Evolutionary conservation across 2,113 vertebrate species (phyloP), one percentile per base, ranked within the genome.

Genomic region (Acanthochromis polyacanthus): DNA sequence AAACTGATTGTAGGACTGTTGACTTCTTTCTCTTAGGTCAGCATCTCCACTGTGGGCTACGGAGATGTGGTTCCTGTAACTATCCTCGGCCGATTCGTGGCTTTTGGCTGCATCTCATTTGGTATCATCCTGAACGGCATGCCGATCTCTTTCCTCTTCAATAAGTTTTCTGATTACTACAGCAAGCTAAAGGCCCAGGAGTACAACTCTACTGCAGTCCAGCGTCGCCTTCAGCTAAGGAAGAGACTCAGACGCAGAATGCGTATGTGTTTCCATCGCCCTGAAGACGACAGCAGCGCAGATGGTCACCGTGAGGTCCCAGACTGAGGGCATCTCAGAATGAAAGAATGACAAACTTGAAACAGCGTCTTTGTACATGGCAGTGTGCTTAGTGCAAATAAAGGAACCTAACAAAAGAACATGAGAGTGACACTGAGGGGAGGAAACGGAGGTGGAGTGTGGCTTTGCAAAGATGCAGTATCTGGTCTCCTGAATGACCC

Each of bases 121-220:
- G 96, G 96, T 32, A 97, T 97, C 89, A 96, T 97, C 79, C 93
- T 96, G 30, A 97, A 97, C 0, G 96, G 96, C 56, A 95, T 97
- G 96, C 96, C 96, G 16, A 97, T 94, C 67, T 93, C 92, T 17
- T 85, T 96, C 60, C 89, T 92, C 15, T 92, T 88, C n/a, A 92
- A 87, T 73, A 91, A 92, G 45, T 91, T 92, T 82, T 90, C 89
- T 10, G 91, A 96, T 92, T 11, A 95, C 89, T 78, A 96, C 88
- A 92, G 93, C 92, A 88, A 96, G 90, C 88, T 96, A 81, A 96
- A 96, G 82, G 95, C 94, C 2, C 95, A 96, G 7, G 95, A 97
- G 86, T 84, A 64, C 64, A 90, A 89, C 36, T 74, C 80, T 16
- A 87, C 75, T 0, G 82, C 81, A 1, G 91, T 95, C 60, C 82